Base-by-base conservation (phyloP, 2,888 invertebrate species). In the Drosophila mercatorum region DNA sequence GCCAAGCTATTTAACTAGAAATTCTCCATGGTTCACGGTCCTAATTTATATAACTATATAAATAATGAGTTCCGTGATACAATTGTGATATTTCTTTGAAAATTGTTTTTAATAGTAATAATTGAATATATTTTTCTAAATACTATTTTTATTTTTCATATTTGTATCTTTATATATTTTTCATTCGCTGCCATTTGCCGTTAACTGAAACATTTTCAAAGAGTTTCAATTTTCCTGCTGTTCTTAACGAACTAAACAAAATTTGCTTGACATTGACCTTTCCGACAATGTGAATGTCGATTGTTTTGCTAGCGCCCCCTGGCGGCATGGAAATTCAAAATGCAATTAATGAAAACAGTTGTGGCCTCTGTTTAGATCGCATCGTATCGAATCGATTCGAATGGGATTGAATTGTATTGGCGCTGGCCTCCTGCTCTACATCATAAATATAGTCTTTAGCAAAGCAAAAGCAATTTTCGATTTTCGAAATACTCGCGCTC, bases 341-440 rank as follows among this genome's bases (percentile, higher is more conserved):
- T 76, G 68, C 83, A 59, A 72, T 74, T 78, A 75, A 83, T 71
- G 66, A 68, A 72, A 75, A 66, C 70, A 68, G 61, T 69, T 68
- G 74, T 60, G 49, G 59, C 75, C 63, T 64, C 75, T 31, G 69
- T 46, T 63, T 46, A 47, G 73, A 63, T 69, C 56, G 46, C 28
- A 60, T 56, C 46, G 51, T 26, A 59, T 69, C 59, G 46, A 47
- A 57, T 59, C 46, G 51, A 31, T 66, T 65, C 47, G 22, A 40
- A 58, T 44, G 28, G 22, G 43, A 60, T 61, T 38, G 22, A 41
- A 70, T 68, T 38, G 36, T 40, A 34, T 62, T 56, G 49, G 41
- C 22, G 26, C 22, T 64, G 62, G 41, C 62, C 64, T 71, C 62
- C 64, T 61, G 64, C 47, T 63, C 62, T 66, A 36, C 17, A 64